phyloP scores from a whole-genome alignment of 1,140 invertebrate genomes.

The Panulirus ornatus region DNA sequence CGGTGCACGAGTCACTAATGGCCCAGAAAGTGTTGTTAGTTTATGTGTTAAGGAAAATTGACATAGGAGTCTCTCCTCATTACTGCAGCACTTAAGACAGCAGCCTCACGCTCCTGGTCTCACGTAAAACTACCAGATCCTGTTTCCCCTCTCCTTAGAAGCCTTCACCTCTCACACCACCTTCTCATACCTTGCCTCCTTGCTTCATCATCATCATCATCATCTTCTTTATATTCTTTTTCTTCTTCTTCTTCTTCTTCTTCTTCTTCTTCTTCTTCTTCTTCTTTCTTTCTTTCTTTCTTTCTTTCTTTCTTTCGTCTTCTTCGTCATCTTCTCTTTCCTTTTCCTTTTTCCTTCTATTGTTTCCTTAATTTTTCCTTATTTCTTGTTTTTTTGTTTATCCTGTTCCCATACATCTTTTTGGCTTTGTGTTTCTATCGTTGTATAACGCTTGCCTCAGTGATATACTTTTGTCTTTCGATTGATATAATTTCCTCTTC shows the following conservation, averaged over 20 bases:
- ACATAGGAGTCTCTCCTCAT: slow-evolving; percentile 1
- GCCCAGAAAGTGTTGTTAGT: neutral
- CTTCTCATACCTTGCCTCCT: too few relatives aligned
- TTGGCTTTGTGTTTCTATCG: too few relatives aligned
- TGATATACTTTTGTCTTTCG: too few relatives aligned
- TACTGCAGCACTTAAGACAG: neutral
- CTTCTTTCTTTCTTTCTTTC: neutral
- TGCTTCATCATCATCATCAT: too few relatives aligned
- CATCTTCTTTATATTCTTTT: too few relatives aligned
- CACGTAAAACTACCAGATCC: too few relatives aligned
- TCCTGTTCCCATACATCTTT: neutral
- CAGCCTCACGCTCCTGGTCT: too few relatives aligned
- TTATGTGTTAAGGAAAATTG: slow-evolving; percentile 17
- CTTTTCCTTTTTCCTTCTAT: neutral
- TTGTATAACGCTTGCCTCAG: too few relatives aligned
- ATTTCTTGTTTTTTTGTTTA: neutral
- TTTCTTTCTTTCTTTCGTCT: neutral
- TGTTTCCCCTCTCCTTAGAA: too few relatives aligned
- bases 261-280: neutral
- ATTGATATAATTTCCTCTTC: too few relatives aligned
- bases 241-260: neutral
- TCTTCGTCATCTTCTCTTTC: neutral
- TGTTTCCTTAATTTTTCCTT: neutral
- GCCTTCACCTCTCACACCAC: too few relatives aligned
- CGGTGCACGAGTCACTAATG: neutral